Percentiles rank a stretch among this genome's conserved stretches.
phyloP scores from a whole-genome alignment of 1,140 invertebrate species.

The Pseudobourletiella spinata region DNA sequence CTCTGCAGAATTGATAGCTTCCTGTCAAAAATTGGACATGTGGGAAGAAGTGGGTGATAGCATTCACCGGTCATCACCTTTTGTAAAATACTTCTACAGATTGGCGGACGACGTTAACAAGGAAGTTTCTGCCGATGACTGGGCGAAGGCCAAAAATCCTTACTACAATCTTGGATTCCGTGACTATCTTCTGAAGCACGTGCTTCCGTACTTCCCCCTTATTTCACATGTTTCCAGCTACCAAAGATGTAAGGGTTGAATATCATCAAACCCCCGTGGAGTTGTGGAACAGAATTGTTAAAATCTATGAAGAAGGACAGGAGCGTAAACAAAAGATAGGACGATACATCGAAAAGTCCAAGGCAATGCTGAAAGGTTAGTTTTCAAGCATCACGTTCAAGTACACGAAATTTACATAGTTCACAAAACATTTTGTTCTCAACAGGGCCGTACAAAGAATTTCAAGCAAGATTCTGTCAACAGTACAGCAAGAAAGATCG shows the following conservation, averaged over 20 bases:
- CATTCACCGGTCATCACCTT: background rate
- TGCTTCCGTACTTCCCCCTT: background rate
- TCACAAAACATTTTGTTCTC: no score
- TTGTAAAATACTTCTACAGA: background rate
- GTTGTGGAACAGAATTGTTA: background rate
- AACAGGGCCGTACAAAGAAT: no score
- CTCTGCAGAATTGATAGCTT: background rate
- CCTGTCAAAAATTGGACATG: background rate
- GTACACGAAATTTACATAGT: no score
- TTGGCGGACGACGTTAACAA: background rate
- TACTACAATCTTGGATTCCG: background rate
- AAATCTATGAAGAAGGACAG: background rate
- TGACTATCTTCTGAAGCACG: background rate
- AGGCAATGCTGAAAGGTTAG: background rate
- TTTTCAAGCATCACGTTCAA: no score
- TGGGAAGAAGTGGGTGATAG: background rate
- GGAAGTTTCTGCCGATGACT: background rate
- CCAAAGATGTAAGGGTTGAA: background rate
- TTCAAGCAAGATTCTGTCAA: no score
- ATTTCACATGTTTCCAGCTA: background rate
- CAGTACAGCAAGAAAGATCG: no score
- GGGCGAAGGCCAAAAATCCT: background rate
- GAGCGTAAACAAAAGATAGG: background rate
- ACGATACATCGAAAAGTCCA: background rate
- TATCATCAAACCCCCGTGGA: background rate